Evolutionary conservation across 2,113 vertebrate genomes (phyloP), one percentile per base, ranked within the genome.

Genomic region (Argyrosomus japonicus): DNA sequence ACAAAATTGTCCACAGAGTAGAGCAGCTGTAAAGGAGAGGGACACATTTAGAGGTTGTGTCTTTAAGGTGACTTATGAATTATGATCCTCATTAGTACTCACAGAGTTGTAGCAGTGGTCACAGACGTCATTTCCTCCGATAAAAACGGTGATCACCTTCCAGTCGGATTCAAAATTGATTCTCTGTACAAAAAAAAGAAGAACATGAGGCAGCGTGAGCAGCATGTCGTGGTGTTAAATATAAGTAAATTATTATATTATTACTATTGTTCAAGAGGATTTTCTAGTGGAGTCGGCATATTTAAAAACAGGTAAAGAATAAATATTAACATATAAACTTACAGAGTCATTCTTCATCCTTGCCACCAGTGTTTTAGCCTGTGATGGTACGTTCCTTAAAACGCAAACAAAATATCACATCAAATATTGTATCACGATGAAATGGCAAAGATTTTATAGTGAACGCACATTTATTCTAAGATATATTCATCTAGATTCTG

Each of bases 141-240:
- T 95, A 11, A 96, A 93, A 75, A 98, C 1, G 0, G 96, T 97
- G 93, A 99, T 96, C 87, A 99, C 71, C 86, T 99, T 99, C 98
- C 98, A 99, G 88, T 97, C 97, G 1, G 87, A 89, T 1, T 80
- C 18, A 81, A 98, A 97, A 85, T 96, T 77, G 29, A 98, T 92
- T 86, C 92, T 96, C 97, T 99, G 87, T 14, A 25, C 36, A 40
- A 40, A 9, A 36, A 2, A 40, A 8, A 40, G 36, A 40, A 40
- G 36, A 40, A 40, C 1, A 7, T 40, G 8, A 9, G 2, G 36
- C 36, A 40, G 9, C 7, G 7, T 9, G 36, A 32, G 29, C 29
- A 32, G 29, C 29, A 5, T 32, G 36, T 29, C 3, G 27, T 29
- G 27, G 27, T 40, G 36, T 36, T 9, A 40, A 9, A 40, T 40